Evolutionary conservation across 2,797 vertebrate species (phyloP), one percentile per base, ranked within the genome.

Genomic region (Syngnathus acus): DNA sequence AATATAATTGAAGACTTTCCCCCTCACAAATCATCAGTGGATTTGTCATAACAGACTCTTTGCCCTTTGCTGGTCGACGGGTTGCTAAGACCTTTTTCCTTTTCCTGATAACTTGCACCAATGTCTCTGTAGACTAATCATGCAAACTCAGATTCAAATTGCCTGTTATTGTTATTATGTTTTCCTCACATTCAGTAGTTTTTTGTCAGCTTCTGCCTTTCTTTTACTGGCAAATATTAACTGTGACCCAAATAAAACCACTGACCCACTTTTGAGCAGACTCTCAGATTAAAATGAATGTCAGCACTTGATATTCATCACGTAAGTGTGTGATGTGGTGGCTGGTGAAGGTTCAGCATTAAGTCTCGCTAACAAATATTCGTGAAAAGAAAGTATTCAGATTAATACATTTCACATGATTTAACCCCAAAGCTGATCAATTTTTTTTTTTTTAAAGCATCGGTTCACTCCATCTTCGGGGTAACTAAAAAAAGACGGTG

Each of bases 241-340:
- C 16, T 38, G 14, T 16, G 1, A 68, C 19, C 7, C 14, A 66
- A 72, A 66, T 40, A 64, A 50, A 58, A 69, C 65, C 37, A 1
- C 60, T 82, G 82, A 86, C 78, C 86, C 68, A 83, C 65, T 84
- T 87, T 59, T 62, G n/a, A 63, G 68, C 70, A 74, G 58, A 54
- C 74, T 74, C 71, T 67, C 65, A 53, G 50, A 21, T 21, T 73
- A 62, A 71, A 68, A 81, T 72, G 79, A 70, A 78, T 63, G 68
- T 75, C 75, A 77, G 55, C 65, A 59, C 64, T 82, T 72, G 48
- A 68, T 84, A 79, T 67, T 78, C 64, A 71, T 78, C 70, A 40
- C 58, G 45, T 62, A 57, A 42, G 59, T 51, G 65, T 71, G 62
- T 53, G 43, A 72, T 54, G 64, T 67, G 62, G 59, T 50, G 32